Evolutionary conservation across 2,888 invertebrate genomes (phyloP), one percentile per base, ranked within the genome.

Genomic region (Oxyteleia sp.): DNA sequence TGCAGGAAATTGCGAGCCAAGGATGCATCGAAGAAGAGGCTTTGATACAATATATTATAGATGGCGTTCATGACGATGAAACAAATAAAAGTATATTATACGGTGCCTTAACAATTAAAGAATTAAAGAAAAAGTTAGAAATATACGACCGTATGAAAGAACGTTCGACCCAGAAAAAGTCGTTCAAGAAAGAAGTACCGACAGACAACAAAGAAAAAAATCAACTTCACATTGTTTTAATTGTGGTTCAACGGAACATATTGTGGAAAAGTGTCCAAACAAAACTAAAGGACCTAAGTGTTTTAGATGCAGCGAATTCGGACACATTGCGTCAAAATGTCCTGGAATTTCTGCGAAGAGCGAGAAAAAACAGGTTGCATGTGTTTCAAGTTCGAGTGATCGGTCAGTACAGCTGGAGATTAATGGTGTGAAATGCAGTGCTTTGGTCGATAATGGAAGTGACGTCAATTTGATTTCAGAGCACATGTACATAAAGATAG

Each of bases 21-120:
- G 85, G 80, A 0, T 0, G 69, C n/a, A 18, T 88, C 0, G 85
- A 87, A 29, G 82, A 84, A n/a, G 75, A 72, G 1, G 86, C 86
- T 0, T 4, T 86, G 2, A 79, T 88, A 0, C 83, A 87, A 2
- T 76, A 87, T 11, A 82, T 87, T 4, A 79, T 87, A 0, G 84
- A 84, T 3, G 88, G 85, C 0, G 53, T 86, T 1, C 76, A 38
- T 1, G 86, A 84, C 26, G 55, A 78, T 10, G 85, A 87, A 23
- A 10, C 18, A 4, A 84, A 81, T 13, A 87, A 88, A 20, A 23
- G 41, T 0, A 57, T 83, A 4, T 23, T 88, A 5, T 85, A 86
- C 8, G 32, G 49, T 0, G 61, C 78, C 0, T 0, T 4, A 0
- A 78, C 69, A 1, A 15, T 83, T 35, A 16, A 43, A 0, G 78